A percentile compares a stretch with the other conserved stretches of the same genome.
Conservation (phyloP, 2,888 invertebrate genomes). For the Lamellibrachia satsuma region DNA sequence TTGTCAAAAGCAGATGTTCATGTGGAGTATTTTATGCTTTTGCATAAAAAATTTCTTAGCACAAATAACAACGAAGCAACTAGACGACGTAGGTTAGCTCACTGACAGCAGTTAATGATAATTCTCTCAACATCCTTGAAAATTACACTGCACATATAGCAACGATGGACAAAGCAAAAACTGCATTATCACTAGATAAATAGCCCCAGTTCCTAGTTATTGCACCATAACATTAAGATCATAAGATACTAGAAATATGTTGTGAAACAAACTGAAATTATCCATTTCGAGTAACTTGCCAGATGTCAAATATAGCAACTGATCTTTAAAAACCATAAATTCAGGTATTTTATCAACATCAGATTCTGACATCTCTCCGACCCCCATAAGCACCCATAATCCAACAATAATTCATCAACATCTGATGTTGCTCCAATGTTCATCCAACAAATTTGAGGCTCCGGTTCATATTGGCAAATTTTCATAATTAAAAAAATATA, state of each 20-base stretch:
- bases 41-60: neutral
- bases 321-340: neutral
- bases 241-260: neutral
- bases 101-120: neutral
- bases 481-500: neutral
- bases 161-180: neutral
- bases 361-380: neutral
- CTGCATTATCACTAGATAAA: conserved; percentile 1
- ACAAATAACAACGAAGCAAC: neutral
- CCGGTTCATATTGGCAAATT: neutral
- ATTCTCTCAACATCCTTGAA: neutral
- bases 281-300: neutral
- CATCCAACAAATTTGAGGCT: neutral
- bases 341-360: neutral
- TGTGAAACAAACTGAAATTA: neutral
- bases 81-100: neutral
- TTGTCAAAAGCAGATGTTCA: neutral
- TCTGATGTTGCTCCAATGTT: neutral
- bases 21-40: neutral
- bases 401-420: neutral
- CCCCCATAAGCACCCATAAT: no score
- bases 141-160: neutral
- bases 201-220: neutral
- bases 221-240: neutral
- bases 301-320: neutral